Evolutionary conservation across 2,888 invertebrate species (phyloP), one percentile per base, ranked within the genome.

Genomic region (Plutella xylostella): DNA sequence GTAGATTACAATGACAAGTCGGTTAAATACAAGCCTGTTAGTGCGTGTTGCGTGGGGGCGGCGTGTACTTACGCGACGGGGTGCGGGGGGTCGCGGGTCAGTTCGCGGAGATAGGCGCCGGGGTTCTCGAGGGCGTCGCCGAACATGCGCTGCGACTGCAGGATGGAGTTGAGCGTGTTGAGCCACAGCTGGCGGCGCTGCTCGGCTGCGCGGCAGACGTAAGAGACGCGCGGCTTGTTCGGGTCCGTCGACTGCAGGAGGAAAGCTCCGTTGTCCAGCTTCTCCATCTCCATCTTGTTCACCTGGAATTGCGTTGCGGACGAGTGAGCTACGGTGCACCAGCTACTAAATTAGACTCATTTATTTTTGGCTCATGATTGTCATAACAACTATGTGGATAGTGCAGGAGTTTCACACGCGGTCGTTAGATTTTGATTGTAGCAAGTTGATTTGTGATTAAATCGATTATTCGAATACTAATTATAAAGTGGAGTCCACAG

Each of bases 41-140:
- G n/a, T n/a, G n/a, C n/a, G n/a, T n/a, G n/a, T n/a, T n/a, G n/a
- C n/a, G n/a, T n/a, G n/a, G n/a, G n/a, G n/a, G 15, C 33, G 6
- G 18, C 22, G 33, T 45, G 51, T 69, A 79, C 79, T 79, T 72
- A 79, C 79, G 71, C 66, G 52, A 72, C 58, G 50, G 69, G 63
- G 48, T 73, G n/a, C n/a, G n/a, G n/a, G n/a, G n/a, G n/a, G n/a
- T n/a, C 71, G 44, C 67, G 68, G 35, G 71, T 68, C 43, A 71
- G 59, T 46, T 75, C 77, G 41, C 54, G 68, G 42, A 77, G 60
- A 49, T 78, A 79, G 0, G 76, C 77, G 50, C 96, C 94, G 22
- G 98, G 98, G 78, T 96, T 96, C 85, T 98, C 97, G 57, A 98
- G 91, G 60, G 96, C 96, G 74, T 92, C 92, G 55, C 97, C 90